phyloP scores from a whole-genome alignment of 2,797 vertebrate species.

The Coilia nasus region DNA sequence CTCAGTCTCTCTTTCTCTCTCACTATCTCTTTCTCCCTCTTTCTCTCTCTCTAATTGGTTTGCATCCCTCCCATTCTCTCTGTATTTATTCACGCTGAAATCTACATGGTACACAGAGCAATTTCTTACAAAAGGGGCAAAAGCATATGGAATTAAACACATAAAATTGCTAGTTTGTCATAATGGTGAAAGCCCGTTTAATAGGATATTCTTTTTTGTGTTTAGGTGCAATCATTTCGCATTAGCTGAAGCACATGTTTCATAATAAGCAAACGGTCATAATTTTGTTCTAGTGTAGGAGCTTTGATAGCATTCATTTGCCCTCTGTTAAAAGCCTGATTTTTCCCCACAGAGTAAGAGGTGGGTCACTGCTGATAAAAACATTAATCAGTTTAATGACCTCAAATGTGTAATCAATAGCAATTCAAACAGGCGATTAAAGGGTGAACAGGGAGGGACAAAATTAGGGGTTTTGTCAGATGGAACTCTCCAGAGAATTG shows the following conservation, averaged over 20 bases:
- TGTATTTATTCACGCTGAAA: background rate
- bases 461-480: slow-evolving; percentile 16
- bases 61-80: background rate
- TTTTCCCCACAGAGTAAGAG: background rate
- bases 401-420: slow-evolving; percentile 47
- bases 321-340: slow-evolving; percentile 51
- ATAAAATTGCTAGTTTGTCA: background rate
- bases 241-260: slow-evolving; percentile 53
- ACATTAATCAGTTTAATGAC: slow-evolving; percentile 43
- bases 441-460: background rate
- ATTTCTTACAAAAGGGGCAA: background rate
- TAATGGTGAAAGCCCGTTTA: background rate
- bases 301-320: slow-evolving; percentile 50
- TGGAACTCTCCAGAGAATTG: background rate
- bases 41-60: too few relatives aligned
- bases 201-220: slow-evolving; percentile 30
- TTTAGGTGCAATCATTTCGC: slow-evolving; percentile 45
- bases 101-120: background rate
- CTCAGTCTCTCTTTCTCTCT: too few relatives aligned
- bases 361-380: slow-evolving; percentile 18
- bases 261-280: slow-evolving; percentile 54
- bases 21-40: too few relatives aligned
- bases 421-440: slow-evolving; percentile 28
- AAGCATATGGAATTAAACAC: background rate
- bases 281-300: slow-evolving; percentile 37